Evolutionary conservation across 2,113 vertebrate genomes (phyloP).

Genomic region (Hippolais icterina): DNA sequence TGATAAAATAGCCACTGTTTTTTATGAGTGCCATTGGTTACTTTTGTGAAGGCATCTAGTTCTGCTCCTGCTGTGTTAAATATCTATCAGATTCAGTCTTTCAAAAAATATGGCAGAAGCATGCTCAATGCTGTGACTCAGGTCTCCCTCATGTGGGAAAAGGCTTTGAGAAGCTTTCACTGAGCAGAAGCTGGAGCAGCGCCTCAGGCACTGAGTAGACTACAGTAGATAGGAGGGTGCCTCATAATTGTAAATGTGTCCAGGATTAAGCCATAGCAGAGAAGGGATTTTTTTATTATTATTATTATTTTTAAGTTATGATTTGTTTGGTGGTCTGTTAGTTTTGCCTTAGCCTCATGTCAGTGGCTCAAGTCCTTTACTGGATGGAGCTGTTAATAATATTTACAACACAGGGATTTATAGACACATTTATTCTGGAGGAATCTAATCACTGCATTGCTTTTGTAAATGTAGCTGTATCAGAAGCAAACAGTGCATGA

Average conservation of each 20-base stretch:
- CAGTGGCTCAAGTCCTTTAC: background rate
- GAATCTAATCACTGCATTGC: conserved; percentile 34
- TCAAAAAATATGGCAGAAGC: background rate
- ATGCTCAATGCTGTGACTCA: background rate
- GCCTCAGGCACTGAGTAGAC: background rate
- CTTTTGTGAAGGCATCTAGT: background rate
- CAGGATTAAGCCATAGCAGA: background rate
- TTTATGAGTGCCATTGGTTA: background rate
- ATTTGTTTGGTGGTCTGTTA: background rate
- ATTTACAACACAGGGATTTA: conserved; percentile 16
- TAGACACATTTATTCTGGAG: conserved; percentile 27
- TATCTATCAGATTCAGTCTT: background rate
- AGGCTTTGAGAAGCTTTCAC: background rate
- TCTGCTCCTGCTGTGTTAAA: background rate
- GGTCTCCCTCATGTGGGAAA: background rate
- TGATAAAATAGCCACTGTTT: background rate
- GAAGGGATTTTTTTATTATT: background rate
- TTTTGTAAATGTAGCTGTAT: conserved; percentile 20
- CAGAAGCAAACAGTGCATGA: conserved; percentile 45
- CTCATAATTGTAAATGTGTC: background rate
- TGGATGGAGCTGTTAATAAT: background rate
- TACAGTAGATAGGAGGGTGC: background rate
- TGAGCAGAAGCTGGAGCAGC: background rate
- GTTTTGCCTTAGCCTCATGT: background rate
- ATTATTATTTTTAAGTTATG: background rate